Conservation (phyloP, 2,113 vertebrate species). For the Numida meleagris region DNA sequence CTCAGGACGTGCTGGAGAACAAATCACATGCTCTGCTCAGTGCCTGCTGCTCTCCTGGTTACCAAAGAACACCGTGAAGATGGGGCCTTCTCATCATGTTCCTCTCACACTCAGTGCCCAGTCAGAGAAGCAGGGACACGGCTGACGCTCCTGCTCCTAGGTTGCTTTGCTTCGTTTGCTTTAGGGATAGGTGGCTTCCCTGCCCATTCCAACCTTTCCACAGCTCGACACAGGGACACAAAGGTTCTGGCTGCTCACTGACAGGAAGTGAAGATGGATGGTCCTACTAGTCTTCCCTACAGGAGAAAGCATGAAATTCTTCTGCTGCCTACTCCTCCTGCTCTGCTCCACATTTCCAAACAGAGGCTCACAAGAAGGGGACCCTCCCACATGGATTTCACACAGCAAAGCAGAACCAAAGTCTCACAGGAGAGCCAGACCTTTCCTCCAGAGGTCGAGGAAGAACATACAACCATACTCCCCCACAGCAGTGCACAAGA, state of each 20-base stretch:
- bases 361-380: background rate
- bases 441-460: background rate
- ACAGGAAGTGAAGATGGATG: background rate
- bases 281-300: background rate
- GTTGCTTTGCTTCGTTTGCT: background rate
- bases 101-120: background rate
- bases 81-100: background rate
- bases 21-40: background rate
- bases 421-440: rapidly evolving
- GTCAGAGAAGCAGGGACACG: background rate
- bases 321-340: background rate
- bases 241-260: background rate
- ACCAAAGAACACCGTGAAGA: background rate
- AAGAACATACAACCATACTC: background rate
- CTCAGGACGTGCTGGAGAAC: background rate
- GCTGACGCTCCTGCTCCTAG: background rate
- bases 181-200: background rate
- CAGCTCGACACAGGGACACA: rapidly evolving
- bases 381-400: background rate
- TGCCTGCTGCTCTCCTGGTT: background rate
- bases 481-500: rapidly evolving
- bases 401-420: background rate
- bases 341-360: background rate
- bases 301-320: rapidly evolving
- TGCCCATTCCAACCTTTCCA: background rate